Base-by-base conservation (phyloP, 1,140 invertebrate genomes). In the Zelostemma sp. region DNA sequence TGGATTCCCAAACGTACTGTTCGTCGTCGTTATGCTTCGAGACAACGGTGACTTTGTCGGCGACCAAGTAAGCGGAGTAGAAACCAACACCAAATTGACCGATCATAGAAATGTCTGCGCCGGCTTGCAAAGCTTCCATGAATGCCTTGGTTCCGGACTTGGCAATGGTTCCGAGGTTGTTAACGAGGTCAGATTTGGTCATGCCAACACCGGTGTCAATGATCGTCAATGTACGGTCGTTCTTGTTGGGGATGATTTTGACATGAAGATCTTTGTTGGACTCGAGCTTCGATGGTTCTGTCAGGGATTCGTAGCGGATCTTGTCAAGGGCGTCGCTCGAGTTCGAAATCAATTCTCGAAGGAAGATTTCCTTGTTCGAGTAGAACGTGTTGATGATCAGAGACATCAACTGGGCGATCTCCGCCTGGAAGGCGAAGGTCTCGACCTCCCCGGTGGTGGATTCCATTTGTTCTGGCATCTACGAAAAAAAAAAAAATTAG, bases 381-480 rank as follows among this genome's bases (percentile, higher is more conserved):
- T 99, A 99, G 87, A 99, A 99, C 33, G 98, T 99, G 90, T 99
- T 99, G 91, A 99, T 99, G 89, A 99, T 99, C 81, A 95, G 83
- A 72, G 89, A 92, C 93, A 95, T 95, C 76, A 95, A 86, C 86
- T 93, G 91, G 64, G 93, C 93, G 73, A 95, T 95, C 83, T 95
- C 93, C 15, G 93, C 94, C 84, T 95, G 93, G 77, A 95, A 95
- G 60, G 88, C 89, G 64, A 90, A 90, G 63, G 89, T 90, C 75
- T 90, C 89, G 16, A 88, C 87, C 38, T 86, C 84, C 2, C 76
- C 81, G 43, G 21, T 4, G 21, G 21, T 8, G n/a, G n/a, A n/a
- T 25, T 25, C 21, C 21, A 25, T 25, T 25, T 25, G 21, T 25
- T 25, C 21, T n/a, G n/a, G n/a, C n/a, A n/a, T n/a, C n/a, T n/a